Conservation (phyloP, 1,140 invertebrate species). For the Drosophila asahinai region DNA sequence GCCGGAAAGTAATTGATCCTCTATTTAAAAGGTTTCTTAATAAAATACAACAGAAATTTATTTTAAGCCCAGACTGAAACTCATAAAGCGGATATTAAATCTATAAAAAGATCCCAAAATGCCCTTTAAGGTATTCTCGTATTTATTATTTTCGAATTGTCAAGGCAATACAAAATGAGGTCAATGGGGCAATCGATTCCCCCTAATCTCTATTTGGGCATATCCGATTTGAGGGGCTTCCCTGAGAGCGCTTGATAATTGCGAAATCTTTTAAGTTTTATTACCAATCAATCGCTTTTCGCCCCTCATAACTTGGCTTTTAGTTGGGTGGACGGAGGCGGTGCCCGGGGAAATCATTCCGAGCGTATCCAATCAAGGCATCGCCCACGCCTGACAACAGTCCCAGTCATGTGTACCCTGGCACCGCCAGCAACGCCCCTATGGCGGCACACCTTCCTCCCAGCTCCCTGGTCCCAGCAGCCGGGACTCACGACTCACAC, state of each 20-base stretch:
- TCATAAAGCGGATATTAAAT: too few relatives aligned
- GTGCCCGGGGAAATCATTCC: conserved; percentile 35
- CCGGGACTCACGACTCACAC: conserved; percentile 1
- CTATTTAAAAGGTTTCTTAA: too few relatives aligned
- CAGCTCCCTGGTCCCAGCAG: not conserved
- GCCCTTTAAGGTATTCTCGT: too few relatives aligned
- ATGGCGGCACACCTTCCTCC: conserved; percentile 12
- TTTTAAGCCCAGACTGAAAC: too few relatives aligned
- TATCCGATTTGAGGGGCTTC: not conserved
- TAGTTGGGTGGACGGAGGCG: not conserved
- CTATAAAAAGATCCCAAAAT: too few relatives aligned
- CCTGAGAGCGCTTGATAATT: not conserved
- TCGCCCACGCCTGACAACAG: conserved; percentile 52
- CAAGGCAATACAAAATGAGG: not conserved
- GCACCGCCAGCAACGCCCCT: conserved; percentile 31
- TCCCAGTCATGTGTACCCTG: conserved; percentile 55
- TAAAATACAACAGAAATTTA: too few relatives aligned
- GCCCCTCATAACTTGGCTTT: conserved; percentile 14
- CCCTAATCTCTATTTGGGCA: not conserved
- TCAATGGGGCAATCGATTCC: not conserved
- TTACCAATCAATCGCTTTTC: conserved; percentile 22
- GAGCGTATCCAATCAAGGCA: conserved; percentile 68
- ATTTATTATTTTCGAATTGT: not conserved
- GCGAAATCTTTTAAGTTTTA: conserved; percentile 28
- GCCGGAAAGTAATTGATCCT: not conserved